Evolutionary conservation across 2,888 invertebrate species (phyloP).

Genomic region (Microdon myrmicae): DNA sequence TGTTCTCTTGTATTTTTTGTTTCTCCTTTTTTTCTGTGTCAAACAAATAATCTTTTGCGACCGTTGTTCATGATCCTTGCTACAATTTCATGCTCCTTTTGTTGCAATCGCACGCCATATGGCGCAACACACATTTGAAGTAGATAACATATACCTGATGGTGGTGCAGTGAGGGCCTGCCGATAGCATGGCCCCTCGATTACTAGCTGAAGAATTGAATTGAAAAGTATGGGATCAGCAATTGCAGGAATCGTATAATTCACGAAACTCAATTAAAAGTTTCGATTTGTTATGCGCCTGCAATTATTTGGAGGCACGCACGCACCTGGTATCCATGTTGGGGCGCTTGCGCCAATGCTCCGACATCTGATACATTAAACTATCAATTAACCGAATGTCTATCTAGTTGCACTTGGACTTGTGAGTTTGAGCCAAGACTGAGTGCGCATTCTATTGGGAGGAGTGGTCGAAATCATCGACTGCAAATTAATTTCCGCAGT

Average conservation of each 20-base stretch:
- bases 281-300: constrained; percentile 51
- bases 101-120: constrained; percentile 40
- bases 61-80: constrained; percentile 41
- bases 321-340: constrained; percentile 30
- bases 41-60: constrained; percentile 46
- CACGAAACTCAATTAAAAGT: constrained; percentile 52
- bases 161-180: constrained; percentile 12
- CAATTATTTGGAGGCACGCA: constrained; percentile 50
- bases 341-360: constrained; percentile 7
- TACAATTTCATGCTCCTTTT: constrained; percentile 26
- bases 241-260: constrained; percentile 50
- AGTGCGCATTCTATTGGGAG: constrained; percentile 16
- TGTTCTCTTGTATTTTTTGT: too few species aligned
- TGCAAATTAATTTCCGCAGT: constrained; percentile 46
- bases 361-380: constrained; percentile 44
- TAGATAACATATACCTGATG: constrained; percentile 48
- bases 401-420: constrained; percentile 29
- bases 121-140: constrained; percentile 49
- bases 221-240: constrained; percentile 45
- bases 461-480: constrained; percentile 52
- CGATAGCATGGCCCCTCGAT: constrained; percentile 1
- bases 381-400: constrained; percentile 50
- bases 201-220: constrained; percentile 10
- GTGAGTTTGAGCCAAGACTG: neutral
- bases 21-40: constrained; percentile 16